Evolutionary conservation across 2,888 invertebrate species (phyloP).

Genomic region (Neria commutata): DNA sequence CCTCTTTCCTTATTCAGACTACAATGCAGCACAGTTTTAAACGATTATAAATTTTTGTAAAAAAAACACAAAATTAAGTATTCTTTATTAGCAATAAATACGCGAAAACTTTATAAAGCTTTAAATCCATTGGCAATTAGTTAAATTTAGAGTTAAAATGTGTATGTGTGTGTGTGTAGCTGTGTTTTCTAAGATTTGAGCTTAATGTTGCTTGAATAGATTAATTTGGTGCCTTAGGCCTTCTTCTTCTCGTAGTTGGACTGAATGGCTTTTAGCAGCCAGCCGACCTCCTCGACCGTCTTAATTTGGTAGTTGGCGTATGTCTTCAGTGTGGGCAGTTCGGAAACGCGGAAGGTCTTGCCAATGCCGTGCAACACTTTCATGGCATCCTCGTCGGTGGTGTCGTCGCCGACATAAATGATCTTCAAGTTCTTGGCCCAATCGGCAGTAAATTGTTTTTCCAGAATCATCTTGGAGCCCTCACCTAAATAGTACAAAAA

Average conservation of each 20-base stretch:
- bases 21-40: no score
- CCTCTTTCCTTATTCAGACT: no score
- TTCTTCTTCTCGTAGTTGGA: constrained; percentile 59
- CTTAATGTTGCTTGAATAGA: neutral
- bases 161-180: neutral
- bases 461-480: constrained; percentile 76
- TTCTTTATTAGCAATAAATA: neutral
- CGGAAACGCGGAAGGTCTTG: constrained; percentile 77
- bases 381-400: constrained; percentile 90
- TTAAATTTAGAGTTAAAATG: neutral
- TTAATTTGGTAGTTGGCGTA: constrained; percentile 75
- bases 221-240: constrained; percentile 27
- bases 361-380: constrained; percentile 70
- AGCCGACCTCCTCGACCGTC: constrained; percentile 76
- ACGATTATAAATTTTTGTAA: neutral
- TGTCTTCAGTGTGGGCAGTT: constrained; percentile 73
- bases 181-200: neutral
- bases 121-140: neutral
- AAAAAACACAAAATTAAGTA: neutral
- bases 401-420: constrained; percentile 87
- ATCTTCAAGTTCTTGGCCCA: constrained; percentile 78
- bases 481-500: constrained; percentile 57
- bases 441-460: constrained; percentile 78
- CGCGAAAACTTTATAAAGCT: neutral
- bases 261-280: constrained; percentile 73